Evolutionary conservation across 2,113 vertebrate species (phyloP).

Genomic region (Picathartes gymnocephalus): DNA sequence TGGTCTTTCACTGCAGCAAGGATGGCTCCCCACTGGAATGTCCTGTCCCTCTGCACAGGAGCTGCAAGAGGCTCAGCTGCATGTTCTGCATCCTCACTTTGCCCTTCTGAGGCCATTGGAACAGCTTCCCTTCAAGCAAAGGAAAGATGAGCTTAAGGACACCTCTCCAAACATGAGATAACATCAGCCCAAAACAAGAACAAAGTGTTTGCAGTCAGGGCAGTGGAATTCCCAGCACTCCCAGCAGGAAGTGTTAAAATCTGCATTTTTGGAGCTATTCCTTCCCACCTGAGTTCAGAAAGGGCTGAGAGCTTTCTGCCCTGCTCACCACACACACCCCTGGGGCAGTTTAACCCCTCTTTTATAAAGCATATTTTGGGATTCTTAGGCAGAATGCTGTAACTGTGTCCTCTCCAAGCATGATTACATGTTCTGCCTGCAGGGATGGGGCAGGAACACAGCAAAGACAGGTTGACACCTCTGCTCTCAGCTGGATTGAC

Average conservation of each 20-base stretch:
- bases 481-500: not conserved
- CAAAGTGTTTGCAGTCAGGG: not conserved
- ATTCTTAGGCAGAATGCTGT: not conserved
- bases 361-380: not conserved
- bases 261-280: not conserved
- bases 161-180: not conserved
- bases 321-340: not conserved
- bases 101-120: conserved; percentile 56
- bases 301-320: not conserved
- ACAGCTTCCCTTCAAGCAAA: not conserved
- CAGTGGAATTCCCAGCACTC: not conserved
- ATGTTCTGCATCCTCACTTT: not conserved
- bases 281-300: not conserved
- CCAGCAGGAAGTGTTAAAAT: not conserved
- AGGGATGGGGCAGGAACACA: not conserved
- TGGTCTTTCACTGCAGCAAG: conserved; percentile 69
- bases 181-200: not conserved
- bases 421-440: not conserved
- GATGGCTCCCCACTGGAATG: conserved; percentile 64
- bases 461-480: not conserved
- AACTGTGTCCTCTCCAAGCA: not conserved
- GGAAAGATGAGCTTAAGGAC: not conserved
- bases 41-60: not conserved
- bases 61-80: not conserved
- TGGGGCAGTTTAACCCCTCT: not conserved